Conservation (phyloP, 2,797 vertebrate genomes). For the Parauchenoglanis punctatus region DNA sequence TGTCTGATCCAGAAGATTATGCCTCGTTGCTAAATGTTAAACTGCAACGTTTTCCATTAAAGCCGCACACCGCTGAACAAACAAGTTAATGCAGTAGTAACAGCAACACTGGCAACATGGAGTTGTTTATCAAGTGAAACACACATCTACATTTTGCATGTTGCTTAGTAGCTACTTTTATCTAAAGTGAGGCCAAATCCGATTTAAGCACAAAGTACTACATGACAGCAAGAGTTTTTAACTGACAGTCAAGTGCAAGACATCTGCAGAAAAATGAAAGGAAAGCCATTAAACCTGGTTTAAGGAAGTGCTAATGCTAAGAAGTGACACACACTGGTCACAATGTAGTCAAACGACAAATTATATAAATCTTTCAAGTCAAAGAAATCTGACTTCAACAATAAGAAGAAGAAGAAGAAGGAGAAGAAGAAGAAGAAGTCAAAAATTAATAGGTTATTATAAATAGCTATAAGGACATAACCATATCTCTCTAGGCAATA, state of each 20-base stretch:
- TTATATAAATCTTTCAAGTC: neutral
- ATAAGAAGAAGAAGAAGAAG: neutral
- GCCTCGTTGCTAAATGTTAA: conserved; percentile 54
- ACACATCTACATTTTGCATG: neutral
- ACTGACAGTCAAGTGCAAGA: neutral
- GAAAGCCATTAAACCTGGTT: neutral
- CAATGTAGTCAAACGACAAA: neutral
- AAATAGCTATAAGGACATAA: neutral
- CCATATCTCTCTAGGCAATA: neutral
- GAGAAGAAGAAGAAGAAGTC: no score
- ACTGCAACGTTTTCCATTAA: conserved; percentile 56
- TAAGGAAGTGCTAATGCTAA: neutral
- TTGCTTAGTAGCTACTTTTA: neutral
- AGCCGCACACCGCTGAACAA: neutral
- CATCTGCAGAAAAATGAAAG: neutral
- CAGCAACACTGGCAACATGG: conserved; percentile 1
- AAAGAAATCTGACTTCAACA: neutral
- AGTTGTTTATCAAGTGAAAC: conserved; percentile 25
- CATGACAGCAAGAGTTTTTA: neutral
- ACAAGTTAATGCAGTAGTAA: conserved; percentile 28
- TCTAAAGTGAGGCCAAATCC: neutral
- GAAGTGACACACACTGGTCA: neutral
- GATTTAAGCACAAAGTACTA: neutral
- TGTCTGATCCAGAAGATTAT: conserved; percentile 55
- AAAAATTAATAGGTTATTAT: neutral